phyloP scores from a whole-genome alignment of 2,888 invertebrate species.

The Habrosyne pyritoides region DNA sequence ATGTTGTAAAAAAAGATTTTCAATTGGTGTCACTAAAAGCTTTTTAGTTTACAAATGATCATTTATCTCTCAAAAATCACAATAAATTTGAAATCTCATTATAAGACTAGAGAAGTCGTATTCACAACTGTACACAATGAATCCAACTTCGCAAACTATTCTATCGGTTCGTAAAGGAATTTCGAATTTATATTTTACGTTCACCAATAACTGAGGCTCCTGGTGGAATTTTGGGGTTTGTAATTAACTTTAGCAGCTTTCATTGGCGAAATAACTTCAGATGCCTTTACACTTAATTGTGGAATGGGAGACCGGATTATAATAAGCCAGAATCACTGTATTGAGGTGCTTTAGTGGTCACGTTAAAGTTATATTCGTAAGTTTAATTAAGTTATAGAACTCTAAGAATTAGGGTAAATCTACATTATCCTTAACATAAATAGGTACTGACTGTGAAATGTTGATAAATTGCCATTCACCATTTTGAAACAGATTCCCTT shows the following conservation, averaged over 20 bases:
- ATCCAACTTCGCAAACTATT: constrained; percentile 2
- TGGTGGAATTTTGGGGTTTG: background rate
- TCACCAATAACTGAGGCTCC: constrained; percentile 2
- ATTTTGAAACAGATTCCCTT: no score
- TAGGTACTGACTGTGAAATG: no score
- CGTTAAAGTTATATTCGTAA: background rate
- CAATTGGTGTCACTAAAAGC: no score
- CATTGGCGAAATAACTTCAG: background rate
- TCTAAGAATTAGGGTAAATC: no score
- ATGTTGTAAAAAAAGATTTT: no score
- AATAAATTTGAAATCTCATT: background rate
- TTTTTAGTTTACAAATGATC: background rate
- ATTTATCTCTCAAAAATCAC: background rate
- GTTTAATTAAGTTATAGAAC: background rate
- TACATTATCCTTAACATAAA: no score
- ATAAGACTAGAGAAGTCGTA: background rate
- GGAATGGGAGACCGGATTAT: background rate
- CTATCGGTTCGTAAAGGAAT: constrained; percentile 1
- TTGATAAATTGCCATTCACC: no score
- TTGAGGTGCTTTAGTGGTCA: background rate
- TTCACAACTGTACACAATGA: background rate
- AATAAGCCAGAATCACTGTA: background rate
- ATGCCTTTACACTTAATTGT: background rate
- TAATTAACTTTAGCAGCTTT: constrained; percentile 6
- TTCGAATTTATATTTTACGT: constrained; percentile 8